Base-by-base conservation (phyloP, 2,113 vertebrate genomes). In the Vulpes ferrilata region DNA sequence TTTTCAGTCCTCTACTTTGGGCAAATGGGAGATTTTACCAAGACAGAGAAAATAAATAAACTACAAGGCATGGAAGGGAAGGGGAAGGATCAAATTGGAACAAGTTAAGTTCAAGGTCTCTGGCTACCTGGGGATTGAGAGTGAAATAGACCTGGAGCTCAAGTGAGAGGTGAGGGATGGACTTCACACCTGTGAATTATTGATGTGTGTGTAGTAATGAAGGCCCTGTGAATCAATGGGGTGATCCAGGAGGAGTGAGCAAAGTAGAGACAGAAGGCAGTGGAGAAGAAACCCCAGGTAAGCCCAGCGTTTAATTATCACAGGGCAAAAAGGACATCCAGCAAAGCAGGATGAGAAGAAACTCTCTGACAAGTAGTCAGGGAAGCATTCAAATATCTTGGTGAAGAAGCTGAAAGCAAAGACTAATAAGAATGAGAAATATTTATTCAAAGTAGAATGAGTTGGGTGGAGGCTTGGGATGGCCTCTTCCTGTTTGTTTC, bases 1-100 rank as follows among this genome's bases (percentile, higher is more conserved):
- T 96, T 96, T 95, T 95, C 93, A 92, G 83, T 76, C 69, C 38
- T 95, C 85, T 74, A 60, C 67, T 32, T 86, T 94, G 85, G 71
- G 85, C 38, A 97, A 95, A 96, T 69, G 22, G 55, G 55, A 91
- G 53, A 82, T 92, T 80, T 97, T 64, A 95, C 88, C 57, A 88
- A 96, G 69, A 87, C 5, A 55, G 22, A 96, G 73, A 64, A 97
- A 97, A 88, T 0, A 89, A 27, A 38, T 20, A 62, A 51, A 80
- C 53, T 65, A 16, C 0, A 71, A 78, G 64, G 51, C 11, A 10
- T 51, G 60, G 69, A 62, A 92, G n/a, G 32, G 23, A 94, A 95
- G 69, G 53, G 22, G 48, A 76, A 59, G 59, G 76, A 88, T 91
- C n/a, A 74, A 80, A 84, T 16, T 19, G 27, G 67, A 87, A 27